Evolutionary conservation across 2,888 invertebrate genomes (phyloP).

Genomic region (Acrocyrtus sp.): DNA sequence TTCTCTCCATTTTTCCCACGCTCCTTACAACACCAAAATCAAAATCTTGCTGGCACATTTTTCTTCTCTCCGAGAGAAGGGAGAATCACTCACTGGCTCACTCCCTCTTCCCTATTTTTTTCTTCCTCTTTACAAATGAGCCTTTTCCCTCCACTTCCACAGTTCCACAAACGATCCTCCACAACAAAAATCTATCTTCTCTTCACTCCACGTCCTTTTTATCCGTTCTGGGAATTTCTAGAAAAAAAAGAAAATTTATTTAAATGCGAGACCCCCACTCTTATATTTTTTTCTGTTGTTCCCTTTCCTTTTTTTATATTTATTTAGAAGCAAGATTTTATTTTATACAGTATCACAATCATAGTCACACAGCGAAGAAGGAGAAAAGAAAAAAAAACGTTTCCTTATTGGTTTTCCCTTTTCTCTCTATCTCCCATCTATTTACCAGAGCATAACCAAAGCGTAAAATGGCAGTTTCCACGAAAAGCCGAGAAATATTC

Average conservation of each 20-base stretch:
- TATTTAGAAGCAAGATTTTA: background rate
- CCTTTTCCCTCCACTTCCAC: background rate
- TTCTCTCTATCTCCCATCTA: background rate
- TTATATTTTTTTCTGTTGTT: no score
- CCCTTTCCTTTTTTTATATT: background rate
- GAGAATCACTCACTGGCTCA: constrained; percentile 39
- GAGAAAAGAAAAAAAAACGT: no score
- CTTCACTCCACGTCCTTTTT: no score
- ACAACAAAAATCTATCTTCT: background rate
- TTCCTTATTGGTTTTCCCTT: constrained; percentile 16
- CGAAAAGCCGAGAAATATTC: no score
- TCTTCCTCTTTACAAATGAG: constrained; percentile 32
- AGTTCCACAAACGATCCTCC: background rate
- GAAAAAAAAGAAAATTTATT: constrained; percentile 18
- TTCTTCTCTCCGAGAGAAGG: constrained; percentile 26
- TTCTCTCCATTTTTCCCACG: constrained; percentile 51
- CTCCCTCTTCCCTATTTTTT: background rate
- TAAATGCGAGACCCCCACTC: background rate
- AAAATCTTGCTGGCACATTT: constrained; percentile 49
- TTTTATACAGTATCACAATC: constrained; percentile 5
- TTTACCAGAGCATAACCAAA: constrained; percentile 20
- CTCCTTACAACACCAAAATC: constrained; percentile 35
- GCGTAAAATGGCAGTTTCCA: constrained; percentile 12
- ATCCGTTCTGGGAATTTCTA: constrained; percentile 27
- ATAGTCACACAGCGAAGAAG: no score